A percentile compares a stretch with the other conserved stretches of the same genome.
Evolutionary conservation across 2,888 invertebrate genomes (phyloP).

Genomic region (Brachylomia viminalis): DNA sequence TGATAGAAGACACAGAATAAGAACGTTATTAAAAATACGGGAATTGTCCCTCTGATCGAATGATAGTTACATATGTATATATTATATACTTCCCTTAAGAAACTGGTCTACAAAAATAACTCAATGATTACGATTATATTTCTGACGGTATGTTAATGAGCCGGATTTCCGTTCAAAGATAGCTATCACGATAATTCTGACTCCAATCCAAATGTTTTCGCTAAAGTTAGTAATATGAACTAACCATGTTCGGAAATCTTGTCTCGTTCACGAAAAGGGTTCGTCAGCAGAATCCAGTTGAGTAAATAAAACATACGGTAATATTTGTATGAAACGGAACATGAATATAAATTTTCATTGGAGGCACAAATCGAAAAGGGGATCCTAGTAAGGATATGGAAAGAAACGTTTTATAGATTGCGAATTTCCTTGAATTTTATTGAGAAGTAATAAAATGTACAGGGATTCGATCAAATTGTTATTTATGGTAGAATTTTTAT

Average conservation of each 20-base stretch:
- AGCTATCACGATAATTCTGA: not conserved
- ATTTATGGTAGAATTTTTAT: not conserved
- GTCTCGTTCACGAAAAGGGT: slow-evolving; percentile 47
- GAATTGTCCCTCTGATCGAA: not conserved
- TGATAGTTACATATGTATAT: too few species aligned
- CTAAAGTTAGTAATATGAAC: slow-evolving; percentile 22
- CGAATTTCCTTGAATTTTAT: slow-evolving; percentile 18
- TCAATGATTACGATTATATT: not conserved
- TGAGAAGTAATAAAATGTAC: slow-evolving; percentile 1
- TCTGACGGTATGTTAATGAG: not conserved
- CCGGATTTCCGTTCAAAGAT: not conserved
- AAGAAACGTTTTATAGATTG: slow-evolving; percentile 25
- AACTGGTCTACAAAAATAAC: not conserved
- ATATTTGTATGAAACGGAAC: slow-evolving; percentile 55
- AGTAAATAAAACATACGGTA: slow-evolving; percentile 65
- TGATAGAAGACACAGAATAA: not conserved
- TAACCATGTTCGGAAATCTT: slow-evolving; percentile 44
- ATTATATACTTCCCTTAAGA: too few species aligned
- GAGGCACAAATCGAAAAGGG: slow-evolving; percentile 20
- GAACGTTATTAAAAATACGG: not conserved
- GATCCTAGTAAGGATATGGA: slow-evolving; percentile 6
- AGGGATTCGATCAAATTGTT: not conserved
- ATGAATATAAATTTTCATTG: slow-evolving; percentile 57
- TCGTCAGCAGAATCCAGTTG: slow-evolving; percentile 49
- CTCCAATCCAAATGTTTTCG: slow-evolving; percentile 4